phyloP scores from a whole-genome alignment of 1,140 invertebrate species.

The Drusus annulatus region DNA sequence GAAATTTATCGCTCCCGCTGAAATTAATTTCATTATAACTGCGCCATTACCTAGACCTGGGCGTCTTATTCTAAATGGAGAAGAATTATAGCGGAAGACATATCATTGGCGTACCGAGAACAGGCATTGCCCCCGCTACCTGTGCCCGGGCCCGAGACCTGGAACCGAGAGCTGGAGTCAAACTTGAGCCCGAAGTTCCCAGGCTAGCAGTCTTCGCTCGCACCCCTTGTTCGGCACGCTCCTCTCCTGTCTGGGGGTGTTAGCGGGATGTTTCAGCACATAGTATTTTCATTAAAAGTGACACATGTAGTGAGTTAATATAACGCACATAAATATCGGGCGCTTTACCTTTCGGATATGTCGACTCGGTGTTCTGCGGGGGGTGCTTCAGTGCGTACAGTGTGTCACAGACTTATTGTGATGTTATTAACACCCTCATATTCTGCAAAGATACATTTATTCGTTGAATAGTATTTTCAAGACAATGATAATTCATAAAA shows the following conservation, averaged over 20 bases:
- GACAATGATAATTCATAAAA: no score
- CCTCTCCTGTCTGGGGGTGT: not conserved
- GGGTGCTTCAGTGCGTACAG: conserved; percentile 10
- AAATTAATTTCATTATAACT: conserved; percentile 59
- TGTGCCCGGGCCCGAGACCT: not conserved
- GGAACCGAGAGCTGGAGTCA: not conserved
- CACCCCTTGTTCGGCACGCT: not conserved
- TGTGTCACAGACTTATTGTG: no score
- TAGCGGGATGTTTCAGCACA: conserved; percentile 52
- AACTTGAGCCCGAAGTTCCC: not conserved
- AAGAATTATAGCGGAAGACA: conserved; percentile 52
- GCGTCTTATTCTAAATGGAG: conserved; percentile 49
- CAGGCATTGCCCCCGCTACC: conserved; percentile 15
- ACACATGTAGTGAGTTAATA: conserved; percentile 59
- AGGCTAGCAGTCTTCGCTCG: not conserved
- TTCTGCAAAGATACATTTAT: no score
- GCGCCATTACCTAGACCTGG: conserved; percentile 47
- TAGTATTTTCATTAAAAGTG: conserved; percentile 60
- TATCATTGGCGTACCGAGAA: conserved; percentile 16
- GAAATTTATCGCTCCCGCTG: conserved; percentile 50
- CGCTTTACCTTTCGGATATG: conserved; percentile 43
- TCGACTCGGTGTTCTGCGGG: conserved; percentile 14
- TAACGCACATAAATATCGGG: conserved; percentile 59
- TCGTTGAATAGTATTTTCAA: no score
- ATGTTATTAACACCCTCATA: no score